A percentile compares a stretch with the other conserved stretches of the same genome.
phyloP scores from a whole-genome alignment of 2,888 invertebrate species.

The Lordiphosa andalusiaca region DNA sequence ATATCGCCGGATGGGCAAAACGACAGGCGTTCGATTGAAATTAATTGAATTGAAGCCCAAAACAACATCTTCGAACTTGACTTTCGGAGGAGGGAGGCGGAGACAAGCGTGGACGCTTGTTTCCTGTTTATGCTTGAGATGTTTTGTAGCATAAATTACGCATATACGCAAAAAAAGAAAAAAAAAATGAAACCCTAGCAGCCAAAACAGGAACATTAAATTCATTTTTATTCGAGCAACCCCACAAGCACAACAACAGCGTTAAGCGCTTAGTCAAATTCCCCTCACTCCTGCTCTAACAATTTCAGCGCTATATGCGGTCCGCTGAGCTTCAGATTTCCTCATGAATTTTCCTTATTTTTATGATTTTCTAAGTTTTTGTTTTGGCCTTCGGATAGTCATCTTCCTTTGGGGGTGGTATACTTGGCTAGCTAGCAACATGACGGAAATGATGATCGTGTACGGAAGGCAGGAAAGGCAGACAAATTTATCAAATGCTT shows the following conservation, averaged over 20 bases:
- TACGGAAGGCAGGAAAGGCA: conserved; percentile 61
- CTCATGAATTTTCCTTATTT: conserved; percentile 76
- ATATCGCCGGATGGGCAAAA: conserved; percentile 68
- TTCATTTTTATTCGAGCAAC: conserved; percentile 73
- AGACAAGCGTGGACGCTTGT: conserved; percentile 36
- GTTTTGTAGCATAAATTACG: conserved; percentile 72
- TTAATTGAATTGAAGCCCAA: conserved; percentile 78
- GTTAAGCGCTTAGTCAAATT: conserved; percentile 48
- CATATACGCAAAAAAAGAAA: conserved; percentile 15
- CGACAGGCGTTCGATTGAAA: conserved; percentile 80
- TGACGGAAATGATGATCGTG: conserved; percentile 76
- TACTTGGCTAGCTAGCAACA: conserved; percentile 36
- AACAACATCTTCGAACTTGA: conserved; percentile 51
- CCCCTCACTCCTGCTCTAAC: conserved; percentile 18
- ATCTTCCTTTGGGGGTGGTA: conserved; percentile 46
- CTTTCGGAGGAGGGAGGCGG: conserved; percentile 22
- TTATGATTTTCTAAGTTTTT: conserved; percentile 73
- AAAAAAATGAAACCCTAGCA: conserved; percentile 16
- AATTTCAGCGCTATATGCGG: conserved; percentile 61
- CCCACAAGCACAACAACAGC: conserved; percentile 46
- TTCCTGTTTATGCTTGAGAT: conserved; percentile 72
- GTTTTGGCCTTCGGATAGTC: conserved; percentile 47
- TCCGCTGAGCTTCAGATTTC: conserved; percentile 64
- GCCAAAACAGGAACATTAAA: conserved; percentile 75
- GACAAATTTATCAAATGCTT: conserved; percentile 77